Percentiles rank a stretch among this genome's conserved stretches.
phyloP scores from a whole-genome alignment of 2,797 vertebrate genomes.

The Microhierax caerulescens region DNA sequence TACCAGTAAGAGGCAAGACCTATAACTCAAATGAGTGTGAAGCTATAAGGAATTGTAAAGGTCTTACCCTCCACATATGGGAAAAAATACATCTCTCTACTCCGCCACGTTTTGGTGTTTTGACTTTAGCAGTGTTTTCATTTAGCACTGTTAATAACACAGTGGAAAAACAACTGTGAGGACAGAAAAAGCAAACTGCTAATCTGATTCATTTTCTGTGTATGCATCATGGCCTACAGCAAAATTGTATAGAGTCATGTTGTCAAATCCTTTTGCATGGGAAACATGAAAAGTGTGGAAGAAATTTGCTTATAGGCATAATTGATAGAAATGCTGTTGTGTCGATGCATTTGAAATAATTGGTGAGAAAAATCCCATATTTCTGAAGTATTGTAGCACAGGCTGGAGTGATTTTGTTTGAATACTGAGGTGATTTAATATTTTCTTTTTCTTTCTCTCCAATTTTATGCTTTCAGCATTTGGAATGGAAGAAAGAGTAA shows the following conservation, averaged over 20 bases:
- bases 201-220: background rate
- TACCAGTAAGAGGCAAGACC: background rate
- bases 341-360: background rate
- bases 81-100: background rate
- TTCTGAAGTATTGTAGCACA: background rate
- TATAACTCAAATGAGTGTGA: background rate
- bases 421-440: background rate
- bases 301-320: background rate
- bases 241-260: background rate
- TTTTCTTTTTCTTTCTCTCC: background rate
- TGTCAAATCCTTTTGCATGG: background rate
- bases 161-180: background rate
- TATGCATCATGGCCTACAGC: background rate
- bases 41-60: background rate
- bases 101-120: background rate
- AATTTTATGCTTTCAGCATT: background rate
- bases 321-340: background rate
- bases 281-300: background rate
- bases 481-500: constrained; percentile 22
- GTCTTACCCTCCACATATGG: background rate
- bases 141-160: background rate
- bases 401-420: background rate
- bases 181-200: background rate
- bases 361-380: background rate
- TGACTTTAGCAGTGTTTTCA: background rate